These are phyloP conservation scores for Marmota flaviventris DNA, from an alignment of 2,113 vertebrate genomes.

Conservation along the genomic window DNA sequence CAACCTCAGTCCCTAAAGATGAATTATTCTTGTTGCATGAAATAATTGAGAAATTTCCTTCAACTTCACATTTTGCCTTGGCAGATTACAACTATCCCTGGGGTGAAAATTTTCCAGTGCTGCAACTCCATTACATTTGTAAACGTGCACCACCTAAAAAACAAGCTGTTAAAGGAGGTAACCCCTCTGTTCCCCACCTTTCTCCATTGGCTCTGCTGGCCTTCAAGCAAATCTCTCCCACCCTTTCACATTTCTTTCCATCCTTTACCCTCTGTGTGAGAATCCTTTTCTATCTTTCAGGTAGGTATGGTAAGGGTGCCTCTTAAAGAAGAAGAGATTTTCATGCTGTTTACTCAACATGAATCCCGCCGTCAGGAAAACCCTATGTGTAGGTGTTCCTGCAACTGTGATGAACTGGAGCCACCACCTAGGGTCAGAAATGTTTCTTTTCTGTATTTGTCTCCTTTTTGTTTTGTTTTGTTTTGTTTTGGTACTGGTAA, in stretches of 20 bases:
- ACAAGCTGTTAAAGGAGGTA: conserved; percentile 82
- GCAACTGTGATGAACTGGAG: conserved; percentile 76
- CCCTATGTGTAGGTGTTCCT: conserved; percentile 71
- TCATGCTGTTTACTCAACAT: conserved; percentile 36
- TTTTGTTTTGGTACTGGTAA: too few species aligned
- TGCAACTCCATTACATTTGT: conserved; percentile 84
- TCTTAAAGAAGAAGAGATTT: conserved; percentile 82
- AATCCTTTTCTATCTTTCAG: conserved; percentile 75
- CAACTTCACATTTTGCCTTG: background rate
- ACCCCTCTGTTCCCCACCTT: background rate
- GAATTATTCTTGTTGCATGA: background rate
- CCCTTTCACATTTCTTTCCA: too few species aligned
- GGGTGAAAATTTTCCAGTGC: conserved; percentile 86
- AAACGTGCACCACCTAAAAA: conserved; percentile 82
- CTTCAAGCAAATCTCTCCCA: fast-evolving
- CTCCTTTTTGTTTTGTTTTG: too few species aligned
- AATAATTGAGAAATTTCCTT: background rate
- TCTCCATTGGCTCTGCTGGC: background rate
- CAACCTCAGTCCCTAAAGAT: background rate
- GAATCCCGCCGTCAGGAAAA: background rate
- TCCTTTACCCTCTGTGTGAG: background rate
- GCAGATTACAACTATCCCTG: conserved; percentile 78
- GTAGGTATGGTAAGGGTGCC: conserved; percentile 77
- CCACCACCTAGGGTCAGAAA: conserved; percentile 80
- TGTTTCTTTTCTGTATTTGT: too few species aligned